phyloP scores from a whole-genome alignment of 2,797 vertebrate genomes.

The Cygnus olor region DNA sequence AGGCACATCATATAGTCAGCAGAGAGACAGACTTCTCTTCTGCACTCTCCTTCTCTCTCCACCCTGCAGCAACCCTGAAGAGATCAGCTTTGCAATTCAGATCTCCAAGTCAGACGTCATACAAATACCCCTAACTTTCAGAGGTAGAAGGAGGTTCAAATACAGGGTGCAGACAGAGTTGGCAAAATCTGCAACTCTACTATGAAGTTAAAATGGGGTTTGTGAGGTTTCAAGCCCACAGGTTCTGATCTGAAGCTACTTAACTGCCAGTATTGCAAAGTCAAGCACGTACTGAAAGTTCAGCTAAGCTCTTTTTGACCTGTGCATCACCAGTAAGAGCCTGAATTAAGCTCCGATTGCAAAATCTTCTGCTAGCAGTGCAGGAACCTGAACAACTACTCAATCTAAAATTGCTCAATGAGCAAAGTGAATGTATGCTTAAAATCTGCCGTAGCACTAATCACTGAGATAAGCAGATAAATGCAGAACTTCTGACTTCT shows the following conservation, averaged over 20 bases:
- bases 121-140: neutral
- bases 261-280: neutral
- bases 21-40: neutral
- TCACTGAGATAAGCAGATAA: neutral
- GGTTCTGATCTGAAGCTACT: neutral
- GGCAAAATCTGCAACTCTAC: neutral
- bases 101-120: neutral
- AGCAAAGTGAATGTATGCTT: neutral
- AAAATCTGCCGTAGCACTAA: neutral
- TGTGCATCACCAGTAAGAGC: neutral
- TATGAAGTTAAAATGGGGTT: neutral
- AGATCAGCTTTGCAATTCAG: neutral
- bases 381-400: constrained; percentile 42
- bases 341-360: constrained; percentile 41
- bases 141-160: neutral
- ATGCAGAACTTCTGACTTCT: neutral
- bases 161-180: fast-evolving
- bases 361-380: constrained; percentile 22
- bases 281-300: neutral
- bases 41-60: fast-evolving
- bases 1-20: neutral
- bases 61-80: neutral
- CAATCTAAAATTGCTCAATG: constrained; percentile 40
- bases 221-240: neutral
- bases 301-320: neutral